A percentile compares a stretch with the other conserved stretches of the same genome.
Evolutionary conservation across 2,797 vertebrate genomes (phyloP).

Genomic region (Rhabdophis nuchalis): DNA sequence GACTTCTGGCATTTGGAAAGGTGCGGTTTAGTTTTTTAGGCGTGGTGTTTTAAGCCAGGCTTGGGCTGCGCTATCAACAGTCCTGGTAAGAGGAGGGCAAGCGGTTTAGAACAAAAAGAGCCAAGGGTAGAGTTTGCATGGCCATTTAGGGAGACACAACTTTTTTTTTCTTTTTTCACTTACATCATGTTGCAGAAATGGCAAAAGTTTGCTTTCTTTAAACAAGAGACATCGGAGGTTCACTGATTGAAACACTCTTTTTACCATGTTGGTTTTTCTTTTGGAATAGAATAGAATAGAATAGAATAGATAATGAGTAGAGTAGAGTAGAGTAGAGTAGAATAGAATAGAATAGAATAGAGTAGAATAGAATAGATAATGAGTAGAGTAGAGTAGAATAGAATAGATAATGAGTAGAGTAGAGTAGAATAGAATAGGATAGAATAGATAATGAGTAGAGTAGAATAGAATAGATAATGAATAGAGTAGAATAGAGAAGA

Average conservation of each 20-base stretch:
- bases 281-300: too few relatives aligned
- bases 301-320: too few relatives aligned
- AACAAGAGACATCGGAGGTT: background rate
- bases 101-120: background rate
- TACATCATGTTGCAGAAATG: background rate
- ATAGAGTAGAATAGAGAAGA: too few relatives aligned
- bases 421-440: too few relatives aligned
- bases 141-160: background rate
- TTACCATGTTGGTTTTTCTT: background rate
- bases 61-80: background rate
- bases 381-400: too few relatives aligned
- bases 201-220: background rate
- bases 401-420: too few relatives aligned
- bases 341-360: too few relatives aligned
- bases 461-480: too few relatives aligned
- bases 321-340: too few relatives aligned
- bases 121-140: background rate
- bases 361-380: too few relatives aligned
- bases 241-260: background rate
- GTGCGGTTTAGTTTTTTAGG: background rate
- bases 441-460: too few relatives aligned
- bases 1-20: background rate
- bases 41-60: background rate
- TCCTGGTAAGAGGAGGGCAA: background rate
- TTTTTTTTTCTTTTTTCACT: too few relatives aligned